A percentile compares a stretch with the other conserved stretches of the same genome.
Evolutionary conservation across 1,140 invertebrate species (phyloP).

Genomic region (Asbolus verrucosus): DNA sequence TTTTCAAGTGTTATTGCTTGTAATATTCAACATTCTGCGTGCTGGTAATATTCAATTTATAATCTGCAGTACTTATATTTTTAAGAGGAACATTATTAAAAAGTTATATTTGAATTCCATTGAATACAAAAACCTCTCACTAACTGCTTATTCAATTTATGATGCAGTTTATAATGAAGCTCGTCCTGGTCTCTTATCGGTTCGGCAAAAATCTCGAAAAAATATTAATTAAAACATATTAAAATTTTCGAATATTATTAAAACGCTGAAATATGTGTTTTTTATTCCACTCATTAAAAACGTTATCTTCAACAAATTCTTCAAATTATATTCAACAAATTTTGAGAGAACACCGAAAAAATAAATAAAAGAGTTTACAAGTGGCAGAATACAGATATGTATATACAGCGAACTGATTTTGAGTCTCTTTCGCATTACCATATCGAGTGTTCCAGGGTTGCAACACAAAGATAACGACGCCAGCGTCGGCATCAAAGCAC

Average conservation of each 20-base stretch:
- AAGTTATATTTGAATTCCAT: constrained; percentile 43
- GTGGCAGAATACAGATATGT: too few relatives aligned
- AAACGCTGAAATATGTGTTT: too few relatives aligned
- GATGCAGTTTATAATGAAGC: constrained; percentile 11
- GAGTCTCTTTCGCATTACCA: constrained; percentile 44
- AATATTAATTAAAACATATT: too few relatives aligned
- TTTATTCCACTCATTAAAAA: too few relatives aligned
- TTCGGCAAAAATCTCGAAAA: too few relatives aligned
- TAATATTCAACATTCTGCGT: constrained; percentile 23
- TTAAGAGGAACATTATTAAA: constrained; percentile 41
- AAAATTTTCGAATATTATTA: too few relatives aligned
- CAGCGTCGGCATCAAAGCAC: constrained; percentile 51
- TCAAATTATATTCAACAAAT: too few relatives aligned
- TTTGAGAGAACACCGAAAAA: too few relatives aligned
- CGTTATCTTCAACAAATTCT: too few relatives aligned
- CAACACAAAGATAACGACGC: constrained; percentile 53
- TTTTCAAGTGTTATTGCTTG: constrained; percentile 38
- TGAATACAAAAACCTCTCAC: constrained; percentile 5
- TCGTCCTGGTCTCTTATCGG: too few relatives aligned
- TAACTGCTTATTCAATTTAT: constrained; percentile 23
- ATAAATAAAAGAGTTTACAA: neutral
- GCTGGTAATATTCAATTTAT: constrained; percentile 35
- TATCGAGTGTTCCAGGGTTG: constrained; percentile 49
- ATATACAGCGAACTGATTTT: neutral
- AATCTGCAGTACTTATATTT: constrained; percentile 36